These are phyloP conservation scores for Istiophorus platypterus DNA, from an alignment of 2,113 vertebrate species.

Conservation along the genomic window DNA sequence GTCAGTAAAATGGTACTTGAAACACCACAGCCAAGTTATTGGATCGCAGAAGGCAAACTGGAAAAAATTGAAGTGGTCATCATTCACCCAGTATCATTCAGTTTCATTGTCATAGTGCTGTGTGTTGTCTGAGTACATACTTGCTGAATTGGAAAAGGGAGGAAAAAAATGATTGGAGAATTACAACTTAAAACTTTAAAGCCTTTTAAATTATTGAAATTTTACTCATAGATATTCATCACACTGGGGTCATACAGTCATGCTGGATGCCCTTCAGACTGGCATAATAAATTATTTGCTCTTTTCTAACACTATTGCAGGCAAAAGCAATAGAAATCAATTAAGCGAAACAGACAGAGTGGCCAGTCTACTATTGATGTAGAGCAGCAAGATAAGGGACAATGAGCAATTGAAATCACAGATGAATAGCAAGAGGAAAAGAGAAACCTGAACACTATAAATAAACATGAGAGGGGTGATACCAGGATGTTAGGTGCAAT, in stretches of 20 bases:
- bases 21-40: slow-evolving; percentile 29
- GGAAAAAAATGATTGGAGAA: slow-evolving; percentile 7
- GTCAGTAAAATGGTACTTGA: slow-evolving; percentile 16
- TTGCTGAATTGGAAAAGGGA: not conserved
- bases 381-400: slow-evolving; percentile 37
- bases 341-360: slow-evolving; percentile 36
- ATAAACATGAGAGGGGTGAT: not conserved
- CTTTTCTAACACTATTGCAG: slow-evolving; percentile 41
- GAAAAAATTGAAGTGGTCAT: slow-evolving; percentile 31
- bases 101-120: slow-evolving; percentile 7
- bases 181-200: slow-evolving; percentile 41
- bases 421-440: not conserved
- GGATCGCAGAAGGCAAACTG: slow-evolving; percentile 27
- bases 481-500: not conserved
- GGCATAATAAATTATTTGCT: slow-evolving; percentile 38
- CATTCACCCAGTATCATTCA: slow-evolving; percentile 19
- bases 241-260: slow-evolving; percentile 15
- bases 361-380: slow-evolving; percentile 35
- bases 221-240: slow-evolving; percentile 36
- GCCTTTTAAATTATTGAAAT: slow-evolving; percentile 36
- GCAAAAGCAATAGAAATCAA: slow-evolving; percentile 53
- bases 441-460: not conserved
- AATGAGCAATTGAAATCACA: slow-evolving; percentile 24
- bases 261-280: slow-evolving; percentile 45
- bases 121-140: slow-evolving; percentile 10